Conservation (phyloP, 2,113 vertebrate genomes). For the Callospermophilus lateralis region DNA sequence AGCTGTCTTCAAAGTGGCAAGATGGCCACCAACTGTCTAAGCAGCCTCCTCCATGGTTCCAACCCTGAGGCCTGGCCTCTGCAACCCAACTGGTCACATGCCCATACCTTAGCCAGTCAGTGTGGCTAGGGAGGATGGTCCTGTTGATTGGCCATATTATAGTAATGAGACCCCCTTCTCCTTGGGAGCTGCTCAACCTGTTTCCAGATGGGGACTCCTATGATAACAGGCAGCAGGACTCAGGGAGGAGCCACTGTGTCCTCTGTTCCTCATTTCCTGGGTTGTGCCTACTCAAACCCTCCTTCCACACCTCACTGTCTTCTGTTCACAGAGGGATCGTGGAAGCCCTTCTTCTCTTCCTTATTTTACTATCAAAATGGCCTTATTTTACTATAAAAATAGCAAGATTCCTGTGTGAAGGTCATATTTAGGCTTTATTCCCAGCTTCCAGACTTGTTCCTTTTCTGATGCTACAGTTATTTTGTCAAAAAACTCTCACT, state of each 20-base stretch:
- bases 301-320: not conserved
- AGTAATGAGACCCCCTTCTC: not conserved
- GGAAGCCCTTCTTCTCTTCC: not conserved
- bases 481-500: not conserved
- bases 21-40: not conserved
- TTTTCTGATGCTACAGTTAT: not conserved
- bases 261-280: not conserved
- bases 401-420: not conserved
- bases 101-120: not conserved
- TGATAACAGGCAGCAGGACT: not conserved
- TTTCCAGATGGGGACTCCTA: too few species aligned
- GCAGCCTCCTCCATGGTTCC: not conserved
- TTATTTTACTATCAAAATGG: too few species aligned
- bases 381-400: not conserved
- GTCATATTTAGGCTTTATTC: not conserved
- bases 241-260: accelerated
- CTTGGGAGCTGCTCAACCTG: not conserved
- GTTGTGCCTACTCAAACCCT: not conserved
- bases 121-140: not conserved
- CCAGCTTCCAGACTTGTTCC: not conserved
- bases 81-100: not conserved
- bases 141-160: not conserved
- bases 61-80: not conserved
- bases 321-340: not conserved
- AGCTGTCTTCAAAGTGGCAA: not conserved